phyloP scores from a whole-genome alignment of 1,140 invertebrate species.

The Micrasema minimum region DNA sequence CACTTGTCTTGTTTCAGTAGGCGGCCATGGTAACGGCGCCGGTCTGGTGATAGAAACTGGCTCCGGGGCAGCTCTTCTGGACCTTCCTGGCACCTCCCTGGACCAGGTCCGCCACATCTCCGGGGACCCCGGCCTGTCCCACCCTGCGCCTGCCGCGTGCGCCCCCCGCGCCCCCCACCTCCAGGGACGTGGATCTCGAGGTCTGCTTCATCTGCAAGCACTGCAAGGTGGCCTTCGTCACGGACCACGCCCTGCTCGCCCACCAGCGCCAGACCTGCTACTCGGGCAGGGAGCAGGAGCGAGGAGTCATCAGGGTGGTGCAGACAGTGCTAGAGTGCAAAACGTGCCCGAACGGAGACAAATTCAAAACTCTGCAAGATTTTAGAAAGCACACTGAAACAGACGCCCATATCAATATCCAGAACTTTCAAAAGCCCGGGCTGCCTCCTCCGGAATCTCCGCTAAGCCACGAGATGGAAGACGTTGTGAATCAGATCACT shows the following conservation, averaged over 20 bases:
- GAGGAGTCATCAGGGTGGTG: slow-evolving; percentile 73
- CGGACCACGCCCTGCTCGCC: slow-evolving; percentile 75
- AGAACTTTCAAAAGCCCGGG: slow-evolving; percentile 57
- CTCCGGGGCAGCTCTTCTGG: slow-evolving; percentile 70
- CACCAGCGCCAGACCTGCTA: slow-evolving; percentile 78
- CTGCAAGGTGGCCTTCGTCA: slow-evolving; percentile 84
- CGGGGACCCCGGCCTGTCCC: slow-evolving; percentile 73
- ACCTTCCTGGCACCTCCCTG: slow-evolving; percentile 72
- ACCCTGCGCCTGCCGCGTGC: slow-evolving; percentile 72
- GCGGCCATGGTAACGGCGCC: slow-evolving; percentile 54
- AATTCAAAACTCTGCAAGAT: slow-evolving; percentile 70
- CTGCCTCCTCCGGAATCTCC: slow-evolving; percentile 66
- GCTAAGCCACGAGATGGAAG: slow-evolving; percentile 83
- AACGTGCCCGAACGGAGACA: slow-evolving; percentile 71
- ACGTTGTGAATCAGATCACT: slow-evolving; percentile 85
- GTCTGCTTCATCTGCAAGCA: slow-evolving; percentile 87
- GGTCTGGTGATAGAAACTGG: slow-evolving; percentile 67
- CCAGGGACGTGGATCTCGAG: slow-evolving; percentile 76
- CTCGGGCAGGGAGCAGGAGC: slow-evolving; percentile 71
- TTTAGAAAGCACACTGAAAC: slow-evolving; percentile 77
- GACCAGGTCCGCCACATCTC: slow-evolving; percentile 75
- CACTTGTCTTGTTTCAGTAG: slow-evolving; percentile 49
- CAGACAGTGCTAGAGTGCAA: slow-evolving; percentile 78
- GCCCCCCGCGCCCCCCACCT: slow-evolving; percentile 59
- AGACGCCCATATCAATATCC: slow-evolving; percentile 63